Evolutionary conservation across 2,113 vertebrate species (phyloP), one percentile per base, ranked within the genome.

Genomic region (Tonatia bakeri): DNA sequence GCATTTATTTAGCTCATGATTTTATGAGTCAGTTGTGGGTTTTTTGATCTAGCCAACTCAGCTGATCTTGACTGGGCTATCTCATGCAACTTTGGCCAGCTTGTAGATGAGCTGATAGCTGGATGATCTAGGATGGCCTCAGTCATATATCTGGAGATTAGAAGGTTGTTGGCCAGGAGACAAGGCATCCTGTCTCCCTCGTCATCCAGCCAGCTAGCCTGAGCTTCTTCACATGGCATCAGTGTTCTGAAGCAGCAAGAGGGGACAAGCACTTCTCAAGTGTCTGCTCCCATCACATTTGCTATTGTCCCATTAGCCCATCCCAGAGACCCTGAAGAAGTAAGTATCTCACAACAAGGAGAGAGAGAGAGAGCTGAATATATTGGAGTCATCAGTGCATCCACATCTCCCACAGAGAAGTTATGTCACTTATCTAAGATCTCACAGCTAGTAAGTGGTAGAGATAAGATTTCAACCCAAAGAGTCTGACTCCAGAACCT

Each of bases 291-390:
- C 0, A 22, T 38, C 47, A 22, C 50, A 14, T 81, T n/a, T n/a
- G 28, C 36, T 73, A 17, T 14, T 43, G 26, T 76, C 31, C 28
- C 16, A 43, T 61, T 40, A 43, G 20, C 16, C 33, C 12, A 47
- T 17, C 24, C 36, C 43, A 90, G 65, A 40, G 22, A 26, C 14
- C 36, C 14, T 43, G 20, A 8, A 40, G 65, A 54, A 89, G 47
- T 22, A 36, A 45, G 0, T 3, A 31, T 7, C 40, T 33, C 43
- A 50, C 3, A 8, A 17, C 7, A 9, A 9, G 24, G 40, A 31
- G 33, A 38, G 2, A 82, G 36, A 83, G 28, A 73, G 12, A 73
- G 9, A 9, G 31, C 45, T 14, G 15, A 56, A 61, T 38, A n/a
- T 28, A 28, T 7, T 8, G 47, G 14, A 38, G 20, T 5, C 38